Evolutionary conservation across 1,140 invertebrate species (phyloP), one percentile per base, ranked within the genome.

Genomic region (Centruroides sculpturatus): DNA sequence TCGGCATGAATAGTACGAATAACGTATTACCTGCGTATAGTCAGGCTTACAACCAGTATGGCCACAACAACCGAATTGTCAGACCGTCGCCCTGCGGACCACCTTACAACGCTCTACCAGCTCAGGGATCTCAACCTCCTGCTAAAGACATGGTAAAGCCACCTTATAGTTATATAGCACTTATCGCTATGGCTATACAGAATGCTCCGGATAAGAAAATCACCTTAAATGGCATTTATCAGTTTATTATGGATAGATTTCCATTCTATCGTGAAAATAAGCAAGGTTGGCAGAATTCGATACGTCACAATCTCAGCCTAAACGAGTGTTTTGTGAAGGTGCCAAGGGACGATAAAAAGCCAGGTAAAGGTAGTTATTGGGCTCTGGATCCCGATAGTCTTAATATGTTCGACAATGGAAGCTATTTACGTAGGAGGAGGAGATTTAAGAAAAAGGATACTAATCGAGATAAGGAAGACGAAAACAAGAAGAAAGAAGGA

Each of bases 281-380:
- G 71, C 92, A 96, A 62, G 76, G 76, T 6, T 78, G 77, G 77
- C 92, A 96, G 74, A 96, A 96, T 71, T 92, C 87, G 3, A 96
- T 96, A 60, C 79, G 93, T 49, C 93, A 99, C 74, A 99, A 99
- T 76, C 77, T 99, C 5, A 93, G 88, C 64, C 78, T 99, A 12
- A 99, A 99, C 77, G 96, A 99, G 75, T 99, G 96, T 73, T 99
- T 99, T 75, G 85, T 99, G 1, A 99, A 98, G 77, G 87, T 96
- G 82, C 89, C 47, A 70, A 86, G 60, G 81, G 92, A 75, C 69
- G 91, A 94, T 69, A 98, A 97, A 74, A 93, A 93, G 70, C 88
- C 89, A 0, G 91, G 91, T 0, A 98, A 98, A 74, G 94, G 95
- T 3, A 93, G 89, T 69, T 98, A 95, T 73, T 98, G 95, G 95